These are phyloP conservation scores for Mobula birostris DNA, from an alignment of 2,113 vertebrate genomes.

Conservation along the genomic window DNA sequence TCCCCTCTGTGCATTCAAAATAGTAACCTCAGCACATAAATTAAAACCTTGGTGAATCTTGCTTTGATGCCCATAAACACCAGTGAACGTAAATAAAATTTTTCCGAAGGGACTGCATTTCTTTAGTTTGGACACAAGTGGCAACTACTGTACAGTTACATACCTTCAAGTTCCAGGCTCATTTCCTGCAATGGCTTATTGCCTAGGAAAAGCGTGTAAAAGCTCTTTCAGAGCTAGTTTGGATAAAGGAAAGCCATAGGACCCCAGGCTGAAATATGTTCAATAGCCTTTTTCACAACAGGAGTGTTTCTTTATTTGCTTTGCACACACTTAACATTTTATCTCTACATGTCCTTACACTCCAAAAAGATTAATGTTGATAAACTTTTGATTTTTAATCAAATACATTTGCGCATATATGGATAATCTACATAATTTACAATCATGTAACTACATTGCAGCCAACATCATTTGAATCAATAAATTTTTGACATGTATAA, in stretches of 20 bases:
- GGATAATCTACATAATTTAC: too few relatives aligned
- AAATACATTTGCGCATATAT: too few relatives aligned
- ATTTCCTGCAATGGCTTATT: conserved; percentile 22
- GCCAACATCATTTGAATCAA: too few relatives aligned
- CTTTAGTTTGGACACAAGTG: background rate
- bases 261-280: background rate
- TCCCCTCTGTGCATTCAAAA: background rate
- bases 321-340: background rate
- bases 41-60: background rate
- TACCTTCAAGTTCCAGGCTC: conserved; percentile 18
- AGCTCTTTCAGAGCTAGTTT: conserved; percentile 15
- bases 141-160: conserved; percentile 14
- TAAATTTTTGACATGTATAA: too few relatives aligned
- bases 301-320: background rate
- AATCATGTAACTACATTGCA: too few relatives aligned
- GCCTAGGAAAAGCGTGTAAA: background rate
- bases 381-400: background rate
- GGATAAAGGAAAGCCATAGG: background rate
- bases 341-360: background rate
- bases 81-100: background rate
- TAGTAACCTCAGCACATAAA: too few relatives aligned
- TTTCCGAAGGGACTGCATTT: background rate
- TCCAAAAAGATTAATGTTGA: background rate
- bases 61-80: background rate
- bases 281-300: background rate